A percentile compares a stretch with the other conserved stretches of the same genome.
phyloP scores from a whole-genome alignment of 2,797 vertebrate genomes.

The Anguilla anguilla region DNA sequence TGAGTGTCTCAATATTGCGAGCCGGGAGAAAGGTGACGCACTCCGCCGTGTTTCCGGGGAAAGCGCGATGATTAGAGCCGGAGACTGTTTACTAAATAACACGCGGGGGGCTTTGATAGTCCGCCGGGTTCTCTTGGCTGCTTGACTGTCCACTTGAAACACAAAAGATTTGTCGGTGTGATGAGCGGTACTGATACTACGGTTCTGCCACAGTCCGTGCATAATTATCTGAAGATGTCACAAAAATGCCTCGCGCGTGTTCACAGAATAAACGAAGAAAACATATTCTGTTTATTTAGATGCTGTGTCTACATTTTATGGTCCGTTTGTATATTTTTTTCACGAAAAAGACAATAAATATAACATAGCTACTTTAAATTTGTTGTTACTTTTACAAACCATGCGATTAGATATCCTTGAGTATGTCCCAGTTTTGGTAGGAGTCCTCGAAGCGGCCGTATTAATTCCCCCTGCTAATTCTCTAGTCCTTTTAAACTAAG shows the following conservation, averaged over 20 bases:
- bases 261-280: neutral
- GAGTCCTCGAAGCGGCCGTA: neutral
- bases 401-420: neutral
- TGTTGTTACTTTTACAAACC: neutral
- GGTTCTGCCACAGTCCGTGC: neutral
- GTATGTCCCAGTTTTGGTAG: neutral
- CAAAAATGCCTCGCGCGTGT: neutral
- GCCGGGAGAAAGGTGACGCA: slow-evolving; percentile 45
- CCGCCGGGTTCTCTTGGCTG: slow-evolving; percentile 33
- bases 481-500: neutral
- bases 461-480: neutral
- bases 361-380: neutral
- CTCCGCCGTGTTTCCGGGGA: slow-evolving; percentile 47
- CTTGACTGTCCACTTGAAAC: slow-evolving; percentile 50
- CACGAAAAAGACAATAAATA: neutral
- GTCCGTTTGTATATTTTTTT: neutral
- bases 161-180: slow-evolving; percentile 43
- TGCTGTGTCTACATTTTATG: neutral
- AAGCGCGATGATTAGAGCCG: slow-evolving; percentile 69
- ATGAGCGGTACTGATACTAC: slow-evolving; percentile 22
- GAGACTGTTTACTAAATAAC: slow-evolving; percentile 63
- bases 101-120: slow-evolving; percentile 43
- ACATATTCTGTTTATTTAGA: neutral
- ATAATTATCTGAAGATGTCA: slow-evolving; percentile 16
- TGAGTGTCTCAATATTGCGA: slow-evolving; percentile 92